Evolutionary conservation across 2,113 vertebrate genomes (phyloP).

Genomic region (Aldabrachelys gigantea): DNA sequence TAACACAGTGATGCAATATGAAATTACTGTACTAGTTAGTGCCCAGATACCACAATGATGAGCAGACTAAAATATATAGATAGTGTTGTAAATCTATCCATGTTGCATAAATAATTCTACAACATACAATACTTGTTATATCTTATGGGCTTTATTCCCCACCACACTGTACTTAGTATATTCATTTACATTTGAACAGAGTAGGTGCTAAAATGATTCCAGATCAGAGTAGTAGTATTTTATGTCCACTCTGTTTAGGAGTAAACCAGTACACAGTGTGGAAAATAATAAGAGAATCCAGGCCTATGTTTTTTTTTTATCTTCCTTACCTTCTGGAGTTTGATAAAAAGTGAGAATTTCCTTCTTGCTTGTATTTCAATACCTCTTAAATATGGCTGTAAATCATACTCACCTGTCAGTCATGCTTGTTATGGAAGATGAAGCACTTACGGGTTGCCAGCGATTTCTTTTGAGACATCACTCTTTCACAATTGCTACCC

Average conservation of each 20-base stretch:
- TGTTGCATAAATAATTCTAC: fast-evolving
- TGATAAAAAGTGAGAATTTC: background rate
- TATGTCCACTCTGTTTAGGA: background rate
- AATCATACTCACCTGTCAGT: slow-evolving; percentile 4
- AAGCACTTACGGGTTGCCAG: background rate
- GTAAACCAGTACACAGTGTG: background rate
- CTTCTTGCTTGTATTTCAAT: background rate
- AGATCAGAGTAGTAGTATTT: background rate
- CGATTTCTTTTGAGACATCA: background rate
- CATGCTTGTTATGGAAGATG: background rate
- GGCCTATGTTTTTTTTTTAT: background rate
- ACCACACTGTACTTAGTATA: background rate
- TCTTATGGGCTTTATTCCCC: background rate
- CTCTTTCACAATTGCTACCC: background rate
- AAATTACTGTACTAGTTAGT: background rate
- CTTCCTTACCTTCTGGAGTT: background rate
- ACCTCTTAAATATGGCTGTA: background rate
- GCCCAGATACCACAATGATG: background rate
- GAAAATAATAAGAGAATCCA: background rate
- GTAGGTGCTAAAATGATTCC: background rate
- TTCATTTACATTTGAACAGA: background rate
- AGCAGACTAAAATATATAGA: background rate
- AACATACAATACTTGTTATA: background rate
- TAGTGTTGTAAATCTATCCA: background rate
- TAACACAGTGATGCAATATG: background rate